A percentile compares a stretch with the other conserved stretches of the same genome.
Evolutionary conservation across 2,888 invertebrate genomes (phyloP).

Genomic region (Antheraea assamensis): DNA sequence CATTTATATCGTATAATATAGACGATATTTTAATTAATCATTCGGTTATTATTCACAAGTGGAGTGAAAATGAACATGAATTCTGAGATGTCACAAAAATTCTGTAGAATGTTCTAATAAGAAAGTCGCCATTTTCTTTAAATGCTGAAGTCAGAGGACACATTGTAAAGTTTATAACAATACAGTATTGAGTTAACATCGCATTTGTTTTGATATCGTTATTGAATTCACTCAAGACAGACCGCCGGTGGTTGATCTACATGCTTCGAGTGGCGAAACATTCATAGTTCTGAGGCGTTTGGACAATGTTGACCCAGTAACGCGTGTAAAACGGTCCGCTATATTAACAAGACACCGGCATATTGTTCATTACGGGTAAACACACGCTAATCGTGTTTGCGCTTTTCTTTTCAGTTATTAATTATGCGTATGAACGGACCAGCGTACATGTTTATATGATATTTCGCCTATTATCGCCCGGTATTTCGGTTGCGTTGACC

Average conservation of each 20-base stretch:
- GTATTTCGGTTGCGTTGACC: conserved; percentile 21
- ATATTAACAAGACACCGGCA: conserved; percentile 46
- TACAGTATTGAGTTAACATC: too few relatives aligned
- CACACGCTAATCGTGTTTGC: conserved; percentile 45
- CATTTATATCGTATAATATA: too few relatives aligned
- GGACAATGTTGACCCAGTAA: conserved; percentile 65
- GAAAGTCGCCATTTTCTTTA: too few relatives aligned
- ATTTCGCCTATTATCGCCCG: conserved; percentile 22
- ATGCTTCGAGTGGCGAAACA: conserved; percentile 39
- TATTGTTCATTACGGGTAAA: conserved; percentile 33
- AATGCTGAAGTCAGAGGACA: too few relatives aligned
- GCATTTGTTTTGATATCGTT: neutral
- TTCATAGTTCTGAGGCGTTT: conserved; percentile 52
- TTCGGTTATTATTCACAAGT: too few relatives aligned
- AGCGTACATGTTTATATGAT: conserved; percentile 21
- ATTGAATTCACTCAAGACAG: conserved; percentile 27
- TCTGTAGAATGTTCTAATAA: too few relatives aligned
- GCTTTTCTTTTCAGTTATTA: conserved; percentile 35
- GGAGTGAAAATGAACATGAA: too few relatives aligned
- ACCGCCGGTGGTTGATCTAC: conserved; percentile 40
- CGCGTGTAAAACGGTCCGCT: conserved; percentile 32
- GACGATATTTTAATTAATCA: too few relatives aligned
- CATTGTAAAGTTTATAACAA: too few relatives aligned
- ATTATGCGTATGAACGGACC: conserved; percentile 31
- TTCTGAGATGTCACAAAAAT: too few relatives aligned